These are phyloP conservation scores for Ciconia maguari DNA, from an alignment of 2,113 vertebrate genomes.

Conservation along the genomic window DNA sequence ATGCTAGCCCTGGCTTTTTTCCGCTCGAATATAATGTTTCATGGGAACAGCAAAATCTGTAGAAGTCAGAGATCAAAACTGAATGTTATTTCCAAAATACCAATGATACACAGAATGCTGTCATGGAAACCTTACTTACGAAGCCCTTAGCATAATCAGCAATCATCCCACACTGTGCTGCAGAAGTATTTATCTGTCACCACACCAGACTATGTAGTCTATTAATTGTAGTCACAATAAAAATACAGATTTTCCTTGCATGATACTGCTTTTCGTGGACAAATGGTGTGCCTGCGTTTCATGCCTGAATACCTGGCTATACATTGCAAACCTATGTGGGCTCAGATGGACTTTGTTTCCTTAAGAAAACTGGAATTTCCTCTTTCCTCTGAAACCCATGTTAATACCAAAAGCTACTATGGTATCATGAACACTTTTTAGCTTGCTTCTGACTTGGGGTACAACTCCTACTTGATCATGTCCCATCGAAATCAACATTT, in stretches of 20 bases:
- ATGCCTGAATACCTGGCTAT: background rate
- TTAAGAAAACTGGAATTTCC: background rate
- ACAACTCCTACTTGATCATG: background rate
- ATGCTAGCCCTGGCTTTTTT: background rate
- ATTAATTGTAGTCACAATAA: background rate
- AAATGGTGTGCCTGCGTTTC: background rate
- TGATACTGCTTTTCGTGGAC: background rate
- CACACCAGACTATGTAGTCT: background rate
- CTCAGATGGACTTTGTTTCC: background rate
- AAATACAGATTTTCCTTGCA: background rate
- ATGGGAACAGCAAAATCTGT: background rate
- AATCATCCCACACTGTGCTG: background rate
- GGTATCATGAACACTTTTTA: background rate
- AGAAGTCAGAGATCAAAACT: conserved; percentile 6
- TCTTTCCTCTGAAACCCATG: background rate
- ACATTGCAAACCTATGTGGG: background rate
- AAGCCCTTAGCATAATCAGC: background rate
- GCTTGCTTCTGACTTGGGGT: background rate
- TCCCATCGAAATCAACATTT: background rate
- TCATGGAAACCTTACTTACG: conserved; percentile 39
- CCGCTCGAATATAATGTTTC: background rate
- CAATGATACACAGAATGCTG: background rate
- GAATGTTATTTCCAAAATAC: conserved; percentile 27
- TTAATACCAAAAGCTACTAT: background rate
- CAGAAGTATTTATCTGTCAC: background rate